Conservation (phyloP, 2,113 vertebrate species). For the Pedionomus torquatus region DNA sequence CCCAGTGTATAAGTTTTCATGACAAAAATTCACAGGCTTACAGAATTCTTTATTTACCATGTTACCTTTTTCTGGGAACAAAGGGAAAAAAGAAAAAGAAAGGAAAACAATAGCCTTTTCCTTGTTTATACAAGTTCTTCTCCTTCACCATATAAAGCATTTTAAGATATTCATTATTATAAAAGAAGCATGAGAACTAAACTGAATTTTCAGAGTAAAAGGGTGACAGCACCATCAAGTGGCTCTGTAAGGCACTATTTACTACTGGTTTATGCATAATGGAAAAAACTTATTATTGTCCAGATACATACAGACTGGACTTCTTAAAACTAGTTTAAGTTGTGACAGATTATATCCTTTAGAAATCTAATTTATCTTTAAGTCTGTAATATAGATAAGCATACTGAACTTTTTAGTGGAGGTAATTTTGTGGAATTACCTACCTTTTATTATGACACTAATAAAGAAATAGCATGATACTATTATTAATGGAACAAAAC, state of each 20-base stretch:
- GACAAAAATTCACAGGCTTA: background rate
- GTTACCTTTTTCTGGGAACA: background rate
- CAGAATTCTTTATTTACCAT: background rate
- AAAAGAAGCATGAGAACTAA: background rate
- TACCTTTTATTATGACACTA: background rate
- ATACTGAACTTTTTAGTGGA: background rate
- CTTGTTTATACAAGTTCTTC: background rate
- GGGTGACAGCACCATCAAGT: slow-evolving; percentile 56
- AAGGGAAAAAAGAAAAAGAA: background rate
- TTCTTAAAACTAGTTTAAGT: background rate
- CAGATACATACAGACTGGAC: background rate
- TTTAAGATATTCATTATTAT: background rate
- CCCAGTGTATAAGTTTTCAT: rapidly evolving
- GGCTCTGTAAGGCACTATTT: background rate
- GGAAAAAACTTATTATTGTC: background rate
- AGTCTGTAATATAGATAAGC: background rate
- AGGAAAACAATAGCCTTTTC: background rate
- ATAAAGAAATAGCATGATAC: background rate
- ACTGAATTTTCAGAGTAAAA: background rate
- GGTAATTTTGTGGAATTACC: background rate
- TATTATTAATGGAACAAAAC: background rate
- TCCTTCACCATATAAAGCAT: background rate
- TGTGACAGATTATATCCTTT: background rate
- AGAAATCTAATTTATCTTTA: background rate
- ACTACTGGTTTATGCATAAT: background rate